Percentiles rank a stretch among this genome's conserved stretches.
Conservation (phyloP, 2,113 vertebrate genomes). For the Myanophis thanlyinensis region DNA sequence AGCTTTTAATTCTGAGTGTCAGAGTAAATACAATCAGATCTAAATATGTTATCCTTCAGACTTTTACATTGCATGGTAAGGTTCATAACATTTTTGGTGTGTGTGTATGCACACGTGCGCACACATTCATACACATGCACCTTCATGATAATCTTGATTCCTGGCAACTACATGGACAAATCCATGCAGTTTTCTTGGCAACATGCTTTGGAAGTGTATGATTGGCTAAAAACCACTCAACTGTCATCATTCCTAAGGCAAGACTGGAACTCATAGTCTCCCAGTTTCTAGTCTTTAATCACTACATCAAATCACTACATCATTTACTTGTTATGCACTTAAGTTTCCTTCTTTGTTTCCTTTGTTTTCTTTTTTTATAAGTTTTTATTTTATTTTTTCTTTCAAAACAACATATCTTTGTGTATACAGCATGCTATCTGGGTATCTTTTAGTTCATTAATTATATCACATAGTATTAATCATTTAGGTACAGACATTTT, state of each 20-base stretch:
- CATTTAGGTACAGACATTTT: too few relatives aligned
- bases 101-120: not conserved
- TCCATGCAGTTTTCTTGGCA: not conserved
- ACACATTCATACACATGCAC: too few relatives aligned
- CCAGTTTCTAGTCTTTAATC: not conserved
- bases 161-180: not conserved
- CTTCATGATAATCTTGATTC: not conserved
- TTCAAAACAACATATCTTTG: too few relatives aligned
- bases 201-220: not conserved
- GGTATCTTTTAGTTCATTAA: too few relatives aligned
- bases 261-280: not conserved
- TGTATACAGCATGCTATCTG: too few relatives aligned
- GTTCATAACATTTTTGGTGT: not conserved
- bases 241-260: not conserved
- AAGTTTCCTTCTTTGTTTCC: conserved; percentile 15
- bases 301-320: not conserved
- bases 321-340: not conserved
- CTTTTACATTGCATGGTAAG: conserved; percentile 15
- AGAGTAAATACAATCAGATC: conserved; percentile 42
- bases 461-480: too few relatives aligned
- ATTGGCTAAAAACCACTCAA: not conserved
- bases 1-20: conserved; percentile 60
- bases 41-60: conserved; percentile 48
- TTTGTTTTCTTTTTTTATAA: too few relatives aligned
- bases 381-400: too few relatives aligned